A percentile compares a stretch with the other conserved stretches of the same genome.
These are phyloP conservation scores for Opisthograptis luteolata DNA, from an alignment of 2,888 invertebrate species.

Conservation along the genomic window DNA sequence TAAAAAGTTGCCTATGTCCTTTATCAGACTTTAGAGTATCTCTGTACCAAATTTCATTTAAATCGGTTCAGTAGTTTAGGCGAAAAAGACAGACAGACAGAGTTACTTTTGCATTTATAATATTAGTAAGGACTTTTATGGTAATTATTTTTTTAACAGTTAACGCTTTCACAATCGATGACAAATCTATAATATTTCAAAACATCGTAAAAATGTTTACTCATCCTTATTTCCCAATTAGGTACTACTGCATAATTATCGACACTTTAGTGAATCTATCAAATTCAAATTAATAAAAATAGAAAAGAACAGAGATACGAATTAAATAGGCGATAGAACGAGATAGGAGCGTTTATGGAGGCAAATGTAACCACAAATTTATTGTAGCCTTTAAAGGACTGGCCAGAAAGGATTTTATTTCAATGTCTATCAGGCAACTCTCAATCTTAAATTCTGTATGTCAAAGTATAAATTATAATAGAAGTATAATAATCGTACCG, in stretches of 20 bases:
- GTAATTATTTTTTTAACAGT: constrained; percentile 1
- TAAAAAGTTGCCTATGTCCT: too few relatives aligned
- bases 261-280: constrained; percentile 41
- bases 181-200: constrained; percentile 27
- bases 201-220: constrained; percentile 33
- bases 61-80: too few relatives aligned
- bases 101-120: too few relatives aligned
- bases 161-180: constrained; percentile 19
- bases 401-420: constrained; percentile 56
- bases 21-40: too few relatives aligned
- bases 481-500: constrained; percentile 52
- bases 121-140: too few relatives aligned
- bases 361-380: constrained; percentile 68
- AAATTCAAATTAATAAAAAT: constrained; percentile 36
- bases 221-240: constrained; percentile 32
- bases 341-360: constrained; percentile 47
- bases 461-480: constrained; percentile 42
- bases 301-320: constrained; percentile 34
- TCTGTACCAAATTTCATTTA: too few relatives aligned
- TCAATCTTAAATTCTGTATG: not conserved
- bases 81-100: too few relatives aligned
- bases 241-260: constrained; percentile 31
- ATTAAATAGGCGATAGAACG: constrained; percentile 38
- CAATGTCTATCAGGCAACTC: constrained; percentile 19
- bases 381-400: constrained; percentile 64